Evolutionary conservation across 2,113 vertebrate species (phyloP).

Genomic region (Castor canadensis): DNA sequence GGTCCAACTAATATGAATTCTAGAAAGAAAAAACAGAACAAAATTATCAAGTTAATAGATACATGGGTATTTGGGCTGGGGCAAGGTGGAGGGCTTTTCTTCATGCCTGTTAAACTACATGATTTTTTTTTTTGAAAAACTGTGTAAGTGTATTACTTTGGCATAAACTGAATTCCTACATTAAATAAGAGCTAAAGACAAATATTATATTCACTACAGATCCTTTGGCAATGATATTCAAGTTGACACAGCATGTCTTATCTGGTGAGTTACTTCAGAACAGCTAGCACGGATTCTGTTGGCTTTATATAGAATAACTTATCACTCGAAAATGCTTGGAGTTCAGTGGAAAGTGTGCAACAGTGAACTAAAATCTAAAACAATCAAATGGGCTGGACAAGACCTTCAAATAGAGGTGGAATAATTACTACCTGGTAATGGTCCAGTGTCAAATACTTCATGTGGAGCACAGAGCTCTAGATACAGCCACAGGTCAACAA

Average conservation of each 20-base stretch:
- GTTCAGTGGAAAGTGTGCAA: constrained; percentile 42
- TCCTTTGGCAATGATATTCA: background rate
- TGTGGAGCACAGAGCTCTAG: background rate
- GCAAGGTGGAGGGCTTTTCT: background rate
- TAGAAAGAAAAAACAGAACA: background rate
- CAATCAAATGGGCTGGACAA: background rate
- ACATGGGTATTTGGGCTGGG: background rate
- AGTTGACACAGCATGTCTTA: background rate
- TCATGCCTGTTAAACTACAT: background rate
- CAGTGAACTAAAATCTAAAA: constrained; percentile 41
- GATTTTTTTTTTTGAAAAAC: background rate
- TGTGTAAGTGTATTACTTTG: background rate
- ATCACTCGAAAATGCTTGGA: constrained; percentile 47
- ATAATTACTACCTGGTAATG: background rate
- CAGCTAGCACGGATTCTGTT: background rate
- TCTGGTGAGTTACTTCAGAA: constrained; percentile 16
- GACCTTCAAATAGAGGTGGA: constrained; percentile 13
- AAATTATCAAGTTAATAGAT: background rate
- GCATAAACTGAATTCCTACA: background rate
- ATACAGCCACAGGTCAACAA: background rate
- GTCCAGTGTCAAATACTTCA: background rate
- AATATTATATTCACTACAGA: background rate
- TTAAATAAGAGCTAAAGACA: background rate
- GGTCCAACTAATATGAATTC: background rate
- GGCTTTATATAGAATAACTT: constrained; percentile 41